phyloP scores from a whole-genome alignment of 2,797 vertebrate genomes.

The Pelochelys cantorii region DNA sequence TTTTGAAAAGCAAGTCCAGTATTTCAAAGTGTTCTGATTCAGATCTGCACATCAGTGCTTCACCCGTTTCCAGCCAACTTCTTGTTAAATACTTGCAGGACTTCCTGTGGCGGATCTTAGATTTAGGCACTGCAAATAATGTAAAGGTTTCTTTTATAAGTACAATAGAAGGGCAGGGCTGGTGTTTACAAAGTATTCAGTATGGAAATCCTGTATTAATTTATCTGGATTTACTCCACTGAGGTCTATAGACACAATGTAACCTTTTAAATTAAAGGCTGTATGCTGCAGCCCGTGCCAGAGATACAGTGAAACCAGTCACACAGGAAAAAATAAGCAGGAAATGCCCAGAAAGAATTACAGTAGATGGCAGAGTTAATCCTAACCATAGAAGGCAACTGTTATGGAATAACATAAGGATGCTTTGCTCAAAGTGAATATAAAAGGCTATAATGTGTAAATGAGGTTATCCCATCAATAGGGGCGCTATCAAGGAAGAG shows the following conservation, averaged over 20 bases:
- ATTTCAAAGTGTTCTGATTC: neutral
- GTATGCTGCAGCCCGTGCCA: slow-evolving; percentile 26
- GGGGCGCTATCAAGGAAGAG: slow-evolving; percentile 47
- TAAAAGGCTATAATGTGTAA: slow-evolving; percentile 45
- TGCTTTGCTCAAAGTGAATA: neutral
- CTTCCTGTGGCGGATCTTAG: slow-evolving; percentile 71
- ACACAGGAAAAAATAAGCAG: slow-evolving; percentile 32
- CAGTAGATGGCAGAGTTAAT: slow-evolving; percentile 49
- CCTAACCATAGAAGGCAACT: neutral
- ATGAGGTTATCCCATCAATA: slow-evolving; percentile 39
- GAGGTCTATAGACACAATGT: slow-evolving; percentile 38
- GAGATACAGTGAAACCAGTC: neutral
- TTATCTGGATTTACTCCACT: slow-evolving; percentile 51
- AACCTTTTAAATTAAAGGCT: slow-evolving; percentile 52
- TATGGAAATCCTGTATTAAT: slow-evolving; percentile 75
- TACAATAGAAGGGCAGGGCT: slow-evolving; percentile 74
- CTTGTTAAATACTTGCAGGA: slow-evolving; percentile 70
- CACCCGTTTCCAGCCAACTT: slow-evolving; percentile 46
- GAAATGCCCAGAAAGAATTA: slow-evolving; percentile 38
- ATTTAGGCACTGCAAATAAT: slow-evolving; percentile 73
- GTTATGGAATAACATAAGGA: neutral
- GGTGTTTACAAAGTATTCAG: slow-evolving; percentile 72
- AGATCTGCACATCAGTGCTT: rapidly evolving
- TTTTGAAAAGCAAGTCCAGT: neutral
- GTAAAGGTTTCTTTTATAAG: slow-evolving; percentile 64